A percentile compares a stretch with the other conserved stretches of the same genome.
Conservation (phyloP, 2,797 vertebrate genomes). For the Nasua narica region DNA sequence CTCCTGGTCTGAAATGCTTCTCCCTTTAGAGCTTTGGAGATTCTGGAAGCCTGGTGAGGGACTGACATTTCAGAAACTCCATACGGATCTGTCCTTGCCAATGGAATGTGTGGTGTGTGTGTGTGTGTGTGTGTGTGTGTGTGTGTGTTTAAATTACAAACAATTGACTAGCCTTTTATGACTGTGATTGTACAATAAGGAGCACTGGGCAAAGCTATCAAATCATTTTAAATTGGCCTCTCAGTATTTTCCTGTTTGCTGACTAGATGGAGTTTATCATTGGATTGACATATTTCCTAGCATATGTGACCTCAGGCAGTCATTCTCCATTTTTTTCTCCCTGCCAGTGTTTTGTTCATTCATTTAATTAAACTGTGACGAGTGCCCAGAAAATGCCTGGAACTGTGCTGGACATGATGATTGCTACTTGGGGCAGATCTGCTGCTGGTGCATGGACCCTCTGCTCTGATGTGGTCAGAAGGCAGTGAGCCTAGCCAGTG, state of each 20-base stretch:
- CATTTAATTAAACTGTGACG: constrained; percentile 63
- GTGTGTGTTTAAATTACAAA: constrained; percentile 32
- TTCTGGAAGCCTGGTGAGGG: background rate
- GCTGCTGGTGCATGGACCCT: background rate
- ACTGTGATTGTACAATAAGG: constrained; percentile 47
- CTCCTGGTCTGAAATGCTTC: background rate
- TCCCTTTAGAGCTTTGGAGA: background rate
- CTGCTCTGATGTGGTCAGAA: background rate
- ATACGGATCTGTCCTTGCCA: background rate
- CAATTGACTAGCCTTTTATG: constrained; percentile 37
- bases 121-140: background rate
- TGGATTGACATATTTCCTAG: constrained; percentile 70
- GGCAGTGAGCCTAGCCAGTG: background rate
- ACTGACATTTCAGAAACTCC: constrained; percentile 26
- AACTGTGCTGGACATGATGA: constrained; percentile 12
- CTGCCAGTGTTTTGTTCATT: constrained; percentile 65
- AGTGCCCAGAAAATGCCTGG: constrained; percentile 71
- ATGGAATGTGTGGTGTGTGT: background rate
- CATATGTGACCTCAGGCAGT: constrained; percentile 71
- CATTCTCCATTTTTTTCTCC: constrained; percentile 51
- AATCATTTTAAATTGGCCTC: constrained; percentile 63
- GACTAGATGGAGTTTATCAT: constrained; percentile 57
- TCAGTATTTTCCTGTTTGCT: constrained; percentile 54
- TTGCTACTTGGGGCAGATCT: background rate
- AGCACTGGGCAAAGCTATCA: constrained; percentile 57